A percentile compares a stretch with the other conserved stretches of the same genome.
Conservation (phyloP, 1,140 invertebrate genomes). For the Maniola jurtina region DNA sequence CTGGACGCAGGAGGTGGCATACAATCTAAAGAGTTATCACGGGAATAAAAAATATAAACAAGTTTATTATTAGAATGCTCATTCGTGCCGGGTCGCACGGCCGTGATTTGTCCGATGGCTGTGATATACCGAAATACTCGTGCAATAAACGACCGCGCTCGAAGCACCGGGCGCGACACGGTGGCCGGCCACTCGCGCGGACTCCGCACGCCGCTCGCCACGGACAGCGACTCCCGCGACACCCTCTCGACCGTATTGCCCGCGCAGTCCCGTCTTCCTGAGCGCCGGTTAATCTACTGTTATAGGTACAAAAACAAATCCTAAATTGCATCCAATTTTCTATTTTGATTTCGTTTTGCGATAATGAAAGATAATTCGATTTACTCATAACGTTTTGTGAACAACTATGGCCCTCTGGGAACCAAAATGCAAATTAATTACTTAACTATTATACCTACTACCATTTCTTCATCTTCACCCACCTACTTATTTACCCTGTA, state of each 20-base stretch:
- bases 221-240: constrained; percentile 35
- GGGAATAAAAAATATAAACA: constrained; percentile 76
- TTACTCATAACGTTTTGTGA: not conserved
- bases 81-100: constrained; percentile 73
- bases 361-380: not conserved
- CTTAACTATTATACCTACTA: not conserved
- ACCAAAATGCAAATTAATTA: not conserved
- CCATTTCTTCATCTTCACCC: not conserved
- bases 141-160: constrained; percentile 66
- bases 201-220: constrained; percentile 48
- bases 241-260: constrained; percentile 9
- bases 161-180: constrained; percentile 57
- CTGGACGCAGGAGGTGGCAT: constrained; percentile 35
- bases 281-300: constrained; percentile 15
- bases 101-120: constrained; percentile 75
- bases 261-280: constrained; percentile 15
- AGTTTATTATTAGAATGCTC: constrained; percentile 77
- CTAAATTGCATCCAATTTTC: not conserved
- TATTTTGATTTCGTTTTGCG: not conserved
- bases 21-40: constrained; percentile 62
- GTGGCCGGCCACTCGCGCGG: constrained; percentile 50
- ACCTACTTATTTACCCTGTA: not conserved
- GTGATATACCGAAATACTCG: constrained; percentile 76
- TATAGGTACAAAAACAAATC: constrained; percentile 21
- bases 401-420: not conserved